phyloP scores from a whole-genome alignment of 2,888 invertebrate species.

The Dastarcus helophoroides region DNA sequence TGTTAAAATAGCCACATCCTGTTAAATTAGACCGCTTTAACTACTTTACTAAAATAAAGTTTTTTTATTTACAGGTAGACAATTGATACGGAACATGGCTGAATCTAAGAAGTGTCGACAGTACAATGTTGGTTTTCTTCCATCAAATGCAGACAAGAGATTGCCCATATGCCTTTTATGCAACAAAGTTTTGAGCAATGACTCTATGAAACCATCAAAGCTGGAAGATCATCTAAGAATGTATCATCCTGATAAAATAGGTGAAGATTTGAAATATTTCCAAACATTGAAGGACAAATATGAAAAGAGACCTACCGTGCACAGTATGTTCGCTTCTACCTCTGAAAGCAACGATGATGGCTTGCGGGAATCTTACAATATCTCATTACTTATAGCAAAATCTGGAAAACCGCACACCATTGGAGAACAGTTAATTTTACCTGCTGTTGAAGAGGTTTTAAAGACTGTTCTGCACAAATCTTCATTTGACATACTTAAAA shows the following conservation, averaged over 20 bases:
- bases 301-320: constrained; percentile 16
- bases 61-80: background rate
- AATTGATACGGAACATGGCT: background rate
- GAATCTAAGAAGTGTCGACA: constrained; percentile 3
- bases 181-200: constrained; percentile 8
- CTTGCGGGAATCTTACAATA: constrained; percentile 17
- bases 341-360: constrained; percentile 17
- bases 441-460: constrained; percentile 20
- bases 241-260: constrained; percentile 17
- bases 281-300: constrained; percentile 18
- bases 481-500: constrained; percentile 22
- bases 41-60: too few relatives aligned
- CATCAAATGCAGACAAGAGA: constrained; percentile 5
- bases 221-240: constrained; percentile 4
- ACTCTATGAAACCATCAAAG: constrained; percentile 11
- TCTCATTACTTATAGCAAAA: constrained; percentile 22
- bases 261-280: constrained; percentile 16
- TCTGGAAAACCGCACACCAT: constrained; percentile 24
- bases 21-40: too few relatives aligned
- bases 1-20: too few relatives aligned
- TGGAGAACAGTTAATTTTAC: constrained; percentile 26
- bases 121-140: background rate
- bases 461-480: constrained; percentile 25
- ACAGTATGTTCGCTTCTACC: constrained; percentile 16
- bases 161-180: constrained; percentile 4